phyloP scores from a whole-genome alignment of 2,113 vertebrate genomes.

The Hyperopisus bebe region DNA sequence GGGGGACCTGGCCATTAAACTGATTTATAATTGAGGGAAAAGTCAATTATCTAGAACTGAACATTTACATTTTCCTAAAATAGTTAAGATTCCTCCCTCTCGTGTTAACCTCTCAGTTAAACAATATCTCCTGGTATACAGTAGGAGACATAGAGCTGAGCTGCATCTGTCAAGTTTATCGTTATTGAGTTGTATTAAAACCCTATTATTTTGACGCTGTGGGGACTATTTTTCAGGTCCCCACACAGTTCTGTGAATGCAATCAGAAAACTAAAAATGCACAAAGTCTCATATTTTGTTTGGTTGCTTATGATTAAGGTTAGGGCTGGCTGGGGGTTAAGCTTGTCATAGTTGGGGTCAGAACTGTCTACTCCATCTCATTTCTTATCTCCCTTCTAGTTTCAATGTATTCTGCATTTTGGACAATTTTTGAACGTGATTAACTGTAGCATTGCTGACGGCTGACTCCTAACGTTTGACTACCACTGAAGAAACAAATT shows the following conservation, averaged over 20 bases:
- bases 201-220: no score
- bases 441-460: neutral
- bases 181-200: neutral
- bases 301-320: no score
- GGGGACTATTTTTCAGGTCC: no score
- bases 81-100: neutral
- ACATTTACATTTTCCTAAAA: neutral
- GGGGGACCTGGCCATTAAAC: neutral
- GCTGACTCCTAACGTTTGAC: neutral
- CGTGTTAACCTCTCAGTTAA: neutral
- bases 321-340: no score
- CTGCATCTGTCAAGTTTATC: neutral
- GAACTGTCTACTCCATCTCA: neutral
- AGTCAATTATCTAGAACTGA: neutral
- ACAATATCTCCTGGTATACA: neutral
- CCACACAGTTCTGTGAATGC: no score
- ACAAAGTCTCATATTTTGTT: neutral
- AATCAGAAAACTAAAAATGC: no score
- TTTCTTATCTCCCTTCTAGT: neutral
- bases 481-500: neutral
- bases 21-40: neutral
- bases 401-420: neutral
- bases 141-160: neutral
- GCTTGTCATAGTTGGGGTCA: no score
- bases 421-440: neutral